Base-by-base conservation (phyloP, 1,140 invertebrate genomes). In the Tachypleus tridentatus region DNA sequence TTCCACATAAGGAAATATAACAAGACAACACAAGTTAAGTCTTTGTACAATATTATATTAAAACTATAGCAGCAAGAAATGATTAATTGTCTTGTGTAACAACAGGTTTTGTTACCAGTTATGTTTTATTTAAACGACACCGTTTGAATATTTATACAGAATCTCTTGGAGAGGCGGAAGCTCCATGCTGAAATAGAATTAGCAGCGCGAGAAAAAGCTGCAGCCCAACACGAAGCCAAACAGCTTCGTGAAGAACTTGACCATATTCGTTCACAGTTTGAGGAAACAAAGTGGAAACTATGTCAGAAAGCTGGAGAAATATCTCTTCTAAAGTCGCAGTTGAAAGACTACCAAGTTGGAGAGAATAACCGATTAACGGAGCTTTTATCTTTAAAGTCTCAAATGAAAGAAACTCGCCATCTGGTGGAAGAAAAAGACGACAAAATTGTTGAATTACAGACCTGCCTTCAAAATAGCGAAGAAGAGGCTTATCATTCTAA, bases 341-440 rank as follows among this genome's bases (percentile, higher is more conserved):
- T 89, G 10, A 87, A 88, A 72, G 86, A 88, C 71, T 83, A 84
- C 54, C 86, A 87, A 81, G 82, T 81, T 63, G 84, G 86, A 71
- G 84, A 86, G 74, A 82, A 82, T 4, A 78, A 78, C 3, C 82
- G 85, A 75, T 81, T 82, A 10, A 82, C 84, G 72, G 83, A 87
- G 72, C 78, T 85, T 67, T 75, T 85, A 51, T 81, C 83, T 69
- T 72, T 86, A 47, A 80, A 82, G 69, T 81, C 78, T 49, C 82
- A 85, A 71, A 78, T 82, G 64, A 77, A 82, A 64, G 82, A 85
- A 67, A 75, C 82, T 4, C 73, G 76, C 63, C 77, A 81, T 58
- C 73, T 79, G 60, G 72, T 83, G 51, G 80, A 82, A 65, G 76
- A 80, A 60, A 76, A 80, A 72, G 75, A 68, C 60, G 63, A 75